phyloP scores from a whole-genome alignment of 2,888 invertebrate genomes.

The Pterostichus madidus region DNA sequence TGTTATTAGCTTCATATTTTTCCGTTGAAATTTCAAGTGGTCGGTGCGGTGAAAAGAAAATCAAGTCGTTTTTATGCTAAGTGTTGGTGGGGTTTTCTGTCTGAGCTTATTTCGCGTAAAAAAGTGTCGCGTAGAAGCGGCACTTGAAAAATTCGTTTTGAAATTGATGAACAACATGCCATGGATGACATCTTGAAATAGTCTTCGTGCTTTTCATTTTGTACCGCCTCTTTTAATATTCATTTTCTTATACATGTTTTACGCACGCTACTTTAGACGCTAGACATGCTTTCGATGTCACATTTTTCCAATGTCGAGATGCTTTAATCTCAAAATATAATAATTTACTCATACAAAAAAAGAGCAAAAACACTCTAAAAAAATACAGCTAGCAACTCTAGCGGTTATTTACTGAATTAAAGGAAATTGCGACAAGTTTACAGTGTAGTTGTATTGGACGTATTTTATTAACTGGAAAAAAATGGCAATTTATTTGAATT shows the following conservation, averaged over 20 bases:
- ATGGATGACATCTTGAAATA: slow-evolving; percentile 27
- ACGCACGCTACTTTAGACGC: not conserved
- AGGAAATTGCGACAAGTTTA: too few relatives aligned
- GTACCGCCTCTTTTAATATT: slow-evolving; percentile 16
- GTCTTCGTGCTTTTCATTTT: slow-evolving; percentile 46
- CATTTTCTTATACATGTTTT: slow-evolving; percentile 6
- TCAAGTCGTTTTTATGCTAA: slow-evolving; percentile 55
- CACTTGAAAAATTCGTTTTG: slow-evolving; percentile 51
- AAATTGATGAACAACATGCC: slow-evolving; percentile 47
- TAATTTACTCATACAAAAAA: too few relatives aligned
- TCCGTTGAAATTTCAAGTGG: slow-evolving; percentile 9
- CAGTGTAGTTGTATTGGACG: too few relatives aligned
- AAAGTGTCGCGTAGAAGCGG: slow-evolving; percentile 43
- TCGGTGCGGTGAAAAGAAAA: slow-evolving; percentile 44
- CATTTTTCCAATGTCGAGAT: not conserved
- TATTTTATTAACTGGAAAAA: too few relatives aligned
- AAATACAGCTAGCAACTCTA: too few relatives aligned
- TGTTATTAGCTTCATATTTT: slow-evolving; percentile 58
- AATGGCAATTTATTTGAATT: too few relatives aligned
- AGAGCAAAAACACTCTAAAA: too few relatives aligned
- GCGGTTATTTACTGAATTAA: too few relatives aligned
- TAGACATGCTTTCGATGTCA: not conserved
- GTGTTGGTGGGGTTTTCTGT: slow-evolving; percentile 46
- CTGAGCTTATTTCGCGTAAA: slow-evolving; percentile 28
- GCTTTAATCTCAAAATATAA: too few relatives aligned